A percentile compares a stretch with the other conserved stretches of the same genome.
Conservation (phyloP, 2,113 vertebrate genomes). For the Sula dactylatra region DNA sequence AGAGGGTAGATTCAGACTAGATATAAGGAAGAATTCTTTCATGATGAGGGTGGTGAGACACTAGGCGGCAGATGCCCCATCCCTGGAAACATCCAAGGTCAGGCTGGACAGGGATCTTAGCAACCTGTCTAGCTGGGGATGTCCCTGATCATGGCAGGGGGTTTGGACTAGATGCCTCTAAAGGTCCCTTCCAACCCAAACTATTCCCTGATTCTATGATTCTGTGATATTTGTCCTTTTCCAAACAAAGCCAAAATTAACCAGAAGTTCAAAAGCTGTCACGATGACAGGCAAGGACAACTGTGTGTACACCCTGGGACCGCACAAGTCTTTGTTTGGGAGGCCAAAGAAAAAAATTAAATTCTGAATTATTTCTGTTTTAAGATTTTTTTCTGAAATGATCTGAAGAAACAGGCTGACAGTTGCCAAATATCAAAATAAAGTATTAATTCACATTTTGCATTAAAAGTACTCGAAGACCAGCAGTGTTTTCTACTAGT, state of each 20-base stretch:
- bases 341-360: background rate
- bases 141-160: too few relatives aligned
- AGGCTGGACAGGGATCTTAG: too few relatives aligned
- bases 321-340: background rate
- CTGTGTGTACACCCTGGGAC: rapidly evolving
- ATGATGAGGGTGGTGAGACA: too few relatives aligned
- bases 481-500: background rate
- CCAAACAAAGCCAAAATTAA: background rate
- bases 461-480: background rate
- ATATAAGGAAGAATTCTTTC: too few relatives aligned
- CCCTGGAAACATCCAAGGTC: too few relatives aligned
- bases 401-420: background rate
- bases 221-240: background rate
- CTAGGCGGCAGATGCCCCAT: too few relatives aligned
- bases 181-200: too few relatives aligned
- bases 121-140: too few relatives aligned
- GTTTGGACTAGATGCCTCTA: too few relatives aligned
- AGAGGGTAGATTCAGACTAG: too few relatives aligned
- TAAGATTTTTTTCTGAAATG: background rate
- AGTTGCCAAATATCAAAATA: background rate
- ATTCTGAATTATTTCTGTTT: background rate
- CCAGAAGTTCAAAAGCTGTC: background rate
- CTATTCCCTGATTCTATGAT: too few relatives aligned
- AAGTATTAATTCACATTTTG: background rate
- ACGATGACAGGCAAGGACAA: too few relatives aligned